Percentiles rank a stretch among this genome's conserved stretches.
phyloP scores from a whole-genome alignment of 1,140 invertebrate species.

The Atta colombica region DNA sequence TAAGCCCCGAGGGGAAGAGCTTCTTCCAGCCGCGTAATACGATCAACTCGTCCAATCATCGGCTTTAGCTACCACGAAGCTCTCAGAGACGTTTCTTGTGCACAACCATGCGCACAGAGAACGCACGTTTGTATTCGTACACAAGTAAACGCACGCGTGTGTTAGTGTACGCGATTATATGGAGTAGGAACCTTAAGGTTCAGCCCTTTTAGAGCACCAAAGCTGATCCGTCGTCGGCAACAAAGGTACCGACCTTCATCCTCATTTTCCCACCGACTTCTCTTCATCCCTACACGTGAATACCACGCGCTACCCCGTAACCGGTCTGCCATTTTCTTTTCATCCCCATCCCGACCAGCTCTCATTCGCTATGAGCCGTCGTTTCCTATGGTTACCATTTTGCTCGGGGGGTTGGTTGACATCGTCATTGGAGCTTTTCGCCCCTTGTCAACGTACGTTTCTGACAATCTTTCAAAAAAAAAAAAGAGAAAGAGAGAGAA shows the following conservation, averaged over 20 bases:
- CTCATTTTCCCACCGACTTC: constrained; percentile 72
- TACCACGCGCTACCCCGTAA: constrained; percentile 68
- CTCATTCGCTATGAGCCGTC: constrained; percentile 73
- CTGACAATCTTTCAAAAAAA: constrained; percentile 31
- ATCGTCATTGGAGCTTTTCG: constrained; percentile 75
- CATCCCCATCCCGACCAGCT: constrained; percentile 71
- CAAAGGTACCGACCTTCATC: constrained; percentile 73
- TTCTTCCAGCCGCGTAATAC: constrained; percentile 59
- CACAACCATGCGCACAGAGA: background rate
- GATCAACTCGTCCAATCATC: constrained; percentile 69
- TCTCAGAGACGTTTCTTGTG: constrained; percentile 36
- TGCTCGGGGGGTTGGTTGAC: constrained; percentile 74
- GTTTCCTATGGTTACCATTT: constrained; percentile 79
- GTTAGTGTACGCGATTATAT: constrained; percentile 43
- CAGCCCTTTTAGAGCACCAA: constrained; percentile 58
- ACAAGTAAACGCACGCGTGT: background rate
- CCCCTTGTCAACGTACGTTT: constrained; percentile 61
- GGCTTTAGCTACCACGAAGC: constrained; percentile 57
- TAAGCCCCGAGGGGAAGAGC: constrained; percentile 36
- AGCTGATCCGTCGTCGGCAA: constrained; percentile 67
- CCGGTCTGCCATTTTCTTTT: constrained; percentile 79
- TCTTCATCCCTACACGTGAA: constrained; percentile 61
- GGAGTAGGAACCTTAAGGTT: constrained; percentile 63
- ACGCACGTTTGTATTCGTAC: background rate
- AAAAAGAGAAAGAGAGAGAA: background rate